Evolutionary conservation across 2,888 invertebrate species (phyloP).

Genomic region (Pseudococcus jackbeardsleyi): DNA sequence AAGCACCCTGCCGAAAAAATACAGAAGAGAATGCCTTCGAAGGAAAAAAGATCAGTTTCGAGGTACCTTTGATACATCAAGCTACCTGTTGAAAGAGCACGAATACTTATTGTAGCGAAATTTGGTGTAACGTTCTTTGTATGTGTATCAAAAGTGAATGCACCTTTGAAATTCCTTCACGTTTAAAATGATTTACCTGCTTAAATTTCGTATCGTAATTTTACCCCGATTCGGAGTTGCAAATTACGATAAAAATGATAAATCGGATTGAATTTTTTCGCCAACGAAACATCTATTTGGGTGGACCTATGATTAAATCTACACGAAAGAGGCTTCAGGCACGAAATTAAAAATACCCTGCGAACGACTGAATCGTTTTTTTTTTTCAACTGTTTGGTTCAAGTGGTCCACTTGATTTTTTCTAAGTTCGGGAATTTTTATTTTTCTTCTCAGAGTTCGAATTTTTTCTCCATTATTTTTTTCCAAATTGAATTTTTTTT

Average conservation of each 20-base stretch:
- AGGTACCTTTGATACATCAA: conserved; percentile 21
- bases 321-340: too few species aligned
- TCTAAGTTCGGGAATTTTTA: too few species aligned
- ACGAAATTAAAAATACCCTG: too few species aligned
- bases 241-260: not conserved
- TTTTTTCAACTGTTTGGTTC: too few species aligned
- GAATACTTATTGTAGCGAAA: not conserved
- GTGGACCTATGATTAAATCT: too few species aligned
- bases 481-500: too few species aligned
- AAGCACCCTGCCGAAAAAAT: not conserved
- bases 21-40: not conserved
- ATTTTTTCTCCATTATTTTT: too few species aligned
- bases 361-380: too few species aligned
- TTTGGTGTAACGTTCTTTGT: not conserved
- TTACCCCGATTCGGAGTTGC: not conserved
- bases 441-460: too few species aligned
- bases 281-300: not conserved
- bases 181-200: not conserved
- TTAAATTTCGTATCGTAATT: not conserved
- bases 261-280: not conserved
- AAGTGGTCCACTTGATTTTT: too few species aligned
- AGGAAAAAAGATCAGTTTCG: not conserved
- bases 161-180: not conserved
- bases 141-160: not conserved
- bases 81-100: conserved; percentile 22